These are phyloP conservation scores for Oryzias woworae DNA, from an alignment of 2,113 vertebrate genomes.

Conservation along the genomic window DNA sequence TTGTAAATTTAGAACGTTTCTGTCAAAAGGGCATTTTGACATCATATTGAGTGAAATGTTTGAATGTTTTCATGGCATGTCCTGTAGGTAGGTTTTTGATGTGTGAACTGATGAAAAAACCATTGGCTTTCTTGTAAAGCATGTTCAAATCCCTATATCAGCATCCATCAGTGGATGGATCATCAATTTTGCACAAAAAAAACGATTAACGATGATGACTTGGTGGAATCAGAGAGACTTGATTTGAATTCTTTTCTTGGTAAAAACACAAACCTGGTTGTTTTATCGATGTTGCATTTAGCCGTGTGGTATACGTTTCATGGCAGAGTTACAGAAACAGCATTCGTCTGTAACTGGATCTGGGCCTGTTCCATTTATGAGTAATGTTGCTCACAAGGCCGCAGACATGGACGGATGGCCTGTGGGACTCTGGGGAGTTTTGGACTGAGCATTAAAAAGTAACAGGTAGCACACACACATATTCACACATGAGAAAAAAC, in stretches of 20 bases:
- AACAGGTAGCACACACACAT: slow-evolving; percentile 1
- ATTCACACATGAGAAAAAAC: not conserved
- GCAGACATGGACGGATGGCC: slow-evolving; percentile 25
- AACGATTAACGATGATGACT: too few relatives aligned
- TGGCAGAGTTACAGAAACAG: not conserved
- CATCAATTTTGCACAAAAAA: too few relatives aligned
- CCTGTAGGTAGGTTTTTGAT: too few relatives aligned
- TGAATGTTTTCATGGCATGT: too few relatives aligned
- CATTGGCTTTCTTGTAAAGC: too few relatives aligned
- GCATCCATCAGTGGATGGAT: too few relatives aligned
- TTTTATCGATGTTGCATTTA: not conserved
- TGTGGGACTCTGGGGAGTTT: slow-evolving; percentile 1
- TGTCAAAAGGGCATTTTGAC: not conserved
- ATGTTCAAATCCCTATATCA: too few relatives aligned
- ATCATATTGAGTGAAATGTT: not conserved
- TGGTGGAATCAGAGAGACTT: too few relatives aligned
- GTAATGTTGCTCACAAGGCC: slow-evolving; percentile 29
- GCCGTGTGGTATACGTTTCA: fast-evolving
- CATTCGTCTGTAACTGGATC: slow-evolving; percentile 13
- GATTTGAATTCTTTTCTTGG: not conserved
- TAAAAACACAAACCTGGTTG: not conserved
- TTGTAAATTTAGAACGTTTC: not conserved
- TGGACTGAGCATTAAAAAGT: slow-evolving; percentile 27
- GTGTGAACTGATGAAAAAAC: too few relatives aligned
- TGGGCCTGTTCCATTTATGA: slow-evolving; percentile 31